Percentiles rank a stretch among this genome's conserved stretches.
Conservation (phyloP, 2,888 invertebrate genomes). For the Lagria hirta region DNA sequence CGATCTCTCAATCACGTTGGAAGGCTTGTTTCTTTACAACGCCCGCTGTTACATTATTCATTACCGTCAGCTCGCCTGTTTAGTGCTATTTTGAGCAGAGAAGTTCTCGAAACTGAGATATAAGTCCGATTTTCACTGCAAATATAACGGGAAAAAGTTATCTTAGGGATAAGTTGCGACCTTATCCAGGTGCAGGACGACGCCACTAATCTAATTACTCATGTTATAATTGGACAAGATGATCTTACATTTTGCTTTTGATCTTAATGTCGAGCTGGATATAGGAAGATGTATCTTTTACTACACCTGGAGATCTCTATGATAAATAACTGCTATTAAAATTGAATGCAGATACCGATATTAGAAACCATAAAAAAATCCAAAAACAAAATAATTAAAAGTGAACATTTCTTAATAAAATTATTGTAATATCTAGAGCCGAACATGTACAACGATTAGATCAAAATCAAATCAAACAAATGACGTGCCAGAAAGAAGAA, state of each 20-base stretch:
- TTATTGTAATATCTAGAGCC: too few relatives aligned
- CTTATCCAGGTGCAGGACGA: constrained; percentile 22
- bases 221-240: constrained; percentile 25
- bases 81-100: constrained; percentile 41
- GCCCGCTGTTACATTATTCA: constrained; percentile 56
- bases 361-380: too few relatives aligned
- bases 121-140: constrained; percentile 21
- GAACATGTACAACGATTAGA: too few relatives aligned
- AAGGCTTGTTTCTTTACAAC: constrained; percentile 55
- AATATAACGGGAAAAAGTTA: constrained; percentile 18
- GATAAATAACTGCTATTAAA: too few relatives aligned
- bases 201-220: constrained; percentile 17
- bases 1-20: constrained; percentile 55
- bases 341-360: too few relatives aligned
- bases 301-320: too few relatives aligned
- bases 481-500: too few relatives aligned
- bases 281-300: too few relatives aligned
- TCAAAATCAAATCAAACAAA: too few relatives aligned
- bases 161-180: constrained; percentile 21
- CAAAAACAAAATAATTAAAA: too few relatives aligned
- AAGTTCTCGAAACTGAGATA: constrained; percentile 28
- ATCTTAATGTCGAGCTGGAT: too few relatives aligned
- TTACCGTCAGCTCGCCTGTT: constrained; percentile 45
- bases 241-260: constrained; percentile 8
- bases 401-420: too few relatives aligned